Conservation (phyloP, 2,888 invertebrate genomes). For the Ramazzottius varieornatus region DNA sequence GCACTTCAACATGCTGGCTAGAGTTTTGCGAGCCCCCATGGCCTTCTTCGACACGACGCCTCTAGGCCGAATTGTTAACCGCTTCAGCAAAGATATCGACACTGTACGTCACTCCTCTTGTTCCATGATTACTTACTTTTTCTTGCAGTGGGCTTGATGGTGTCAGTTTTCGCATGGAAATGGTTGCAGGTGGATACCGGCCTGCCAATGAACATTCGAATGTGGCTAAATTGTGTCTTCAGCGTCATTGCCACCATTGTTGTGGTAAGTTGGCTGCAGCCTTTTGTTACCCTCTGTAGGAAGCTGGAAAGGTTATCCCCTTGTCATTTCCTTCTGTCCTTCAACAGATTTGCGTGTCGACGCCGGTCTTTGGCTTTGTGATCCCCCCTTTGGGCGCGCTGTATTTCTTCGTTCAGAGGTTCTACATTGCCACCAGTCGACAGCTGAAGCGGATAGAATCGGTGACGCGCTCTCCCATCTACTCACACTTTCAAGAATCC, state of each 20-base stretch:
- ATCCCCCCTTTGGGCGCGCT: constrained; percentile 16
- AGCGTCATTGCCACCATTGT: not conserved
- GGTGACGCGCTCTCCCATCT: constrained; percentile 25
- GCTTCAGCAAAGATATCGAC: constrained; percentile 15
- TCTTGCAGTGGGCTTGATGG: no score
- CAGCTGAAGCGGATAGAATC: constrained; percentile 56
- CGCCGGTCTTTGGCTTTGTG: constrained; percentile 19
- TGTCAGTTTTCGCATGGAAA: no score
- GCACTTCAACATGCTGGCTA: constrained; percentile 9
- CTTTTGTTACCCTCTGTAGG: no score
- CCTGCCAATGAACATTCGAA: constrained; percentile 15
- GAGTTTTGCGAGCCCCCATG: constrained; percentile 13
- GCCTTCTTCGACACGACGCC: not conserved
- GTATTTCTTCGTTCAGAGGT: constrained; percentile 33
- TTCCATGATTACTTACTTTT: constrained; percentile 11
- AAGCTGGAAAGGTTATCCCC: no score
- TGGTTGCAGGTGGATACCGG: constrained; percentile 8
- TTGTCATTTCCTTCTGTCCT: no score
- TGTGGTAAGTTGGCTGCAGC: not conserved
- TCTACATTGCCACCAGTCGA: constrained; percentile 74
- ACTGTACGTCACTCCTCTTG: constrained; percentile 13
- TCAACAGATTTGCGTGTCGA: constrained; percentile 14
- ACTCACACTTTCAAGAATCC: constrained; percentile 25
- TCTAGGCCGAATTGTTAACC: not conserved
- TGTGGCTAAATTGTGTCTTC: constrained; percentile 11